These are phyloP conservation scores for Tiaroga cobitis DNA, from an alignment of 2,797 vertebrate genomes.

Conservation along the genomic window DNA sequence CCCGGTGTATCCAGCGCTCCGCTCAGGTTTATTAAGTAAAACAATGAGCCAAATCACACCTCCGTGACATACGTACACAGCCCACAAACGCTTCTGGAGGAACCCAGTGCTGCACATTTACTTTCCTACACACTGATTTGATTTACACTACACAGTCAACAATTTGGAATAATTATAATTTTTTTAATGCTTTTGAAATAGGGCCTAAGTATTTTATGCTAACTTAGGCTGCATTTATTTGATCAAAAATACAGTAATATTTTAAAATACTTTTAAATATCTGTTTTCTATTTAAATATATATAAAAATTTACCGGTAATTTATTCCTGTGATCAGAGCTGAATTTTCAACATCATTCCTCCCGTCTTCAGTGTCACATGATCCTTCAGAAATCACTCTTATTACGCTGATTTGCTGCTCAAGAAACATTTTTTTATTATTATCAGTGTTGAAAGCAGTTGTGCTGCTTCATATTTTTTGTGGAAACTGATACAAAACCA, in stretches of 20 bases:
- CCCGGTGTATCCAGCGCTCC: slow-evolving; percentile 61
- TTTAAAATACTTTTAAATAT: not conserved
- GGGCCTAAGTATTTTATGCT: not conserved
- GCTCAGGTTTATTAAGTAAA: slow-evolving; percentile 38
- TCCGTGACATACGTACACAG: slow-evolving; percentile 7
- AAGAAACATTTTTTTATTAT: not conserved
- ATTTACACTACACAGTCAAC: not conserved
- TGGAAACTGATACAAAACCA: not conserved
- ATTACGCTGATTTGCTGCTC: too few relatives aligned
- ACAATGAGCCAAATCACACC: slow-evolving; percentile 39
- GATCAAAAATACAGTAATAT: not conserved
- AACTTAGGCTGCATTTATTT: not conserved
- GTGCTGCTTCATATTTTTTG: not conserved
- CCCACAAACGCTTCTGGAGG: not conserved
- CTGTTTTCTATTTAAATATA: not conserved
- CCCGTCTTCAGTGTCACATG: not conserved
- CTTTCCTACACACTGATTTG: not conserved
- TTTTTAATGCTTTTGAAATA: not conserved
- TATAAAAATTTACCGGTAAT: not conserved
- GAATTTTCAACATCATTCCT: not conserved
- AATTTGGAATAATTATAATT: fast-evolving
- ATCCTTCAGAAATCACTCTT: not conserved
- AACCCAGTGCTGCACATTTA: not conserved
- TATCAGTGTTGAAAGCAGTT: not conserved
- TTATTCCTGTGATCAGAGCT: too few relatives aligned